Base-by-base conservation (phyloP, 2,888 invertebrate species). In the Sepioteuthis lessoniana region DNA sequence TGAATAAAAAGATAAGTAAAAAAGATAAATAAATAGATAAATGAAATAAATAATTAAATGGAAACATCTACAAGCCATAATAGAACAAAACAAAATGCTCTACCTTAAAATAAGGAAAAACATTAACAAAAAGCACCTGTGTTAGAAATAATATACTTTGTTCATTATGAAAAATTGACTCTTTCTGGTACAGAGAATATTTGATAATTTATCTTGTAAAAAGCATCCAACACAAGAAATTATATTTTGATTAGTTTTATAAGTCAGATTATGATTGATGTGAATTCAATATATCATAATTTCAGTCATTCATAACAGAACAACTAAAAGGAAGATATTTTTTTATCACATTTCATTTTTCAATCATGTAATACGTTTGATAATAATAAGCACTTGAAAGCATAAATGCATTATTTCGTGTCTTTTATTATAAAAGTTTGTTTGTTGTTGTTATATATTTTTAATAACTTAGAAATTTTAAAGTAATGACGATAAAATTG, bases 61-160 rank as follows among this genome's bases (percentile, higher is more conserved):
- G n/a, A 76, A 76, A 76, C n/a, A 76, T 76, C 76, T 76, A 76
- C 76, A 76, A 76, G 76, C 76, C 76, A 76, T n/a, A 76, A 76
- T 16, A 13, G 76, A 76, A 76, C 76, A 76, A 76, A 76, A n/a
- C 76, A 76, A 76, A 76, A 76, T 76, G 76, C 76, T 76, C 35
- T 76, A 76, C 76, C 76, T n/a, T 76, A n/a, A 76, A 76, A 76
- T 76, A 76, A 76, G 76, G 76, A 76, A 76, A 50, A 76, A n/a
- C n/a, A 76, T 76, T 76, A n/a, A 76, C 76, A 76, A 76, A 76
- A 76, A 76, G 76, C 76, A 76, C 76, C 76, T 76, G 76, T 76
- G 76, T 76, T 35, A 35, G n/a, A 76, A 76, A 76, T 25, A n/a
- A 76, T 76, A 55, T 55, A 55, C 55, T 55, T 55, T 55, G 7